phyloP scores from a whole-genome alignment of 2,888 invertebrate genomes.

The Agrilus biguttatus region DNA sequence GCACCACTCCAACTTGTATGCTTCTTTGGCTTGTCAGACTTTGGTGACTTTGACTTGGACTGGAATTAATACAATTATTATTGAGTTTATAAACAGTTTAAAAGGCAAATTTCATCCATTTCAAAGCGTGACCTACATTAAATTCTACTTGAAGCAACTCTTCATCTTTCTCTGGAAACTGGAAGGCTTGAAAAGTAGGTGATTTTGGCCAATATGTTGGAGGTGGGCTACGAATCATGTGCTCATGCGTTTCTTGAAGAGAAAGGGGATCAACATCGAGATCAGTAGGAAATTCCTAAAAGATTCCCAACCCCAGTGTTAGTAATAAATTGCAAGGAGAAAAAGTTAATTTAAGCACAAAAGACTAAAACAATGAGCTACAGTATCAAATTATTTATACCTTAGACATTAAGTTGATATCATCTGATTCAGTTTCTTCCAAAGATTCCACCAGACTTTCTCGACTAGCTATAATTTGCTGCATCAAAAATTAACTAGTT shows the following conservation, averaged over 20 bases:
- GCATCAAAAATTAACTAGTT: constrained; percentile 18
- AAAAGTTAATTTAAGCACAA: background rate
- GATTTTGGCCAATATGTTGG: constrained; percentile 61
- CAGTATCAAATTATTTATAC: constrained; percentile 26
- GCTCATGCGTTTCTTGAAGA: constrained; percentile 66
- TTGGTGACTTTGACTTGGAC: constrained; percentile 16
- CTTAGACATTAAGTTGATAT: constrained; percentile 65
- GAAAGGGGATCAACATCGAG: constrained; percentile 57
- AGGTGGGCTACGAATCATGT: constrained; percentile 69
- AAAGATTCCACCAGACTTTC: constrained; percentile 61
- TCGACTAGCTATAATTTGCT: constrained; percentile 66
- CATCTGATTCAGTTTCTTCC: constrained; percentile 62
- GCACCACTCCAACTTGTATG: constrained; percentile 25
- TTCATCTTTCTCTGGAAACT: constrained; percentile 37
- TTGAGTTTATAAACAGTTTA: background rate
- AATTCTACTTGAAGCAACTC: constrained; percentile 30
- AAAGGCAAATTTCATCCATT: background rate
- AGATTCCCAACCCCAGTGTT: constrained; percentile 11
- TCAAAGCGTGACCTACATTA: constrained; percentile 17
- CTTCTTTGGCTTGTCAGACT: constrained; percentile 22
- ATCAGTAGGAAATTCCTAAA: constrained; percentile 35
- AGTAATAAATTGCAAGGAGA: background rate
- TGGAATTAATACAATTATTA: constrained; percentile 8
- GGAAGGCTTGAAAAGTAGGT: constrained; percentile 39
- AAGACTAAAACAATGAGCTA: background rate